Base-by-base conservation (phyloP, 2,113 vertebrate species). In the Morone chrysops region DNA sequence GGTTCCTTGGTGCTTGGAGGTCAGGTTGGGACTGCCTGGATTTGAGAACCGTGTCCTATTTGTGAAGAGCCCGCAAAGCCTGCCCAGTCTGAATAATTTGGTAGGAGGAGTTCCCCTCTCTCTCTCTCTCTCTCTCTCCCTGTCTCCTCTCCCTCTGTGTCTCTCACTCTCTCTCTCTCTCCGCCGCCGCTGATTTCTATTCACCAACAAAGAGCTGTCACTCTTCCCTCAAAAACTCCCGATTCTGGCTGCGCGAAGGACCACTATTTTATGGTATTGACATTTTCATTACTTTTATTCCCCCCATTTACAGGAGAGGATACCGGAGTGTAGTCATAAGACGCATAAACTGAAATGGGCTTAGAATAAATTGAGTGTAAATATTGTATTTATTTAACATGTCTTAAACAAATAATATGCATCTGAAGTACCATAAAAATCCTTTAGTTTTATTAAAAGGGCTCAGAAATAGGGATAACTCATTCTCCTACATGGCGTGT, bases 181-280 rank as follows among this genome's bases (percentile, higher is more conserved):
- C 45, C 81, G 69, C 96, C 94, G 95, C 96, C 96, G 93, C 96
- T 95, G 95, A 96, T 96, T 97, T 95, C 96, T 97, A 96, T 96
- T 97, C 97, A 97, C 96, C 97, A 99, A 99, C 97, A 99, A 99
- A 99, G 97, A 97, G 96, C 97, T 98, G 97, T 98, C 97, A 98
- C 95, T 96, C 96, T 96, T 91, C 93, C 61, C 95, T 96, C 95
- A 96, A 86, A 94, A 83, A 95, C 95, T 94, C 95, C 93, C 89
- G 89, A 94, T 94, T 96, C 96, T 93, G 95, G 94, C 95, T 95
- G 92, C 91, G 70, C 94, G 95, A 94, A 95, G 96, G 95, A 92
- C 81, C 85, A 66, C 75, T 31, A 83, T 86, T 91, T 84, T 84
- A 92, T 82, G 90, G 80, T 92, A 87, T 68, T 91, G 87, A 92